phyloP scores from a whole-genome alignment of 2,113 vertebrate species.

The Picathartes gymnocephalus region DNA sequence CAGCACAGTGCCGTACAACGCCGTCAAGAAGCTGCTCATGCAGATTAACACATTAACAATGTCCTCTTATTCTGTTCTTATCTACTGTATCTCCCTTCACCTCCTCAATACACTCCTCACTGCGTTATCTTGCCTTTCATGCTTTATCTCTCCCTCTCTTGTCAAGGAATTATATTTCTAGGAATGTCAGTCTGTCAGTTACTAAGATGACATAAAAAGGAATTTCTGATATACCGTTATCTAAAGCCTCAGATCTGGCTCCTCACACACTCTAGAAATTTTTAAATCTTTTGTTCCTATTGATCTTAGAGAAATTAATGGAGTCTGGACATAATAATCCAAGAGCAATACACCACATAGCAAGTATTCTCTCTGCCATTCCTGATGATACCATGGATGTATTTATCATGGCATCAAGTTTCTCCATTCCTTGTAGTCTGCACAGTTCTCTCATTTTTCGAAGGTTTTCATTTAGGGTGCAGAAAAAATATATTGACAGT shows the following conservation, averaged over 20 bases:
- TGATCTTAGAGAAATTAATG: not conserved
- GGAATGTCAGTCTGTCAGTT: not conserved
- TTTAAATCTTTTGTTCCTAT: not conserved
- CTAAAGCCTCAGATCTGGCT: not conserved
- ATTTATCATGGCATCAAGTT: not conserved
- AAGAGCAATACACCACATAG: rapidly evolving
- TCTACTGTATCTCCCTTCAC: not conserved
- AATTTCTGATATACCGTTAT: not conserved
- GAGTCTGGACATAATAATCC: not conserved
- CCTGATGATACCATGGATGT: rapidly evolving
- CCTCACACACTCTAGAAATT: not conserved
- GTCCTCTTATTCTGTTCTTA: not conserved
- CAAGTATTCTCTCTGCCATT: not conserved
- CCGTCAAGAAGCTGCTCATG: not conserved
- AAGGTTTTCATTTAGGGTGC: not conserved
- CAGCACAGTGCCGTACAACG: not conserved
- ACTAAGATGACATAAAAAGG: not conserved
- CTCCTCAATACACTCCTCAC: not conserved
- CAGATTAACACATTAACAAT: not conserved
- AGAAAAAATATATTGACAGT: not conserved
- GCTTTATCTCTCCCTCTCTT: not conserved
- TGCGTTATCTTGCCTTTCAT: not conserved
- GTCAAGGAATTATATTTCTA: not conserved
- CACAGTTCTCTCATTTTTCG: not conserved
- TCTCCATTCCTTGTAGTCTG: not conserved